A percentile compares a stretch with the other conserved stretches of the same genome.
phyloP scores from a whole-genome alignment of 1,140 invertebrate genomes.

The Dendrolimus kikuchii region DNA sequence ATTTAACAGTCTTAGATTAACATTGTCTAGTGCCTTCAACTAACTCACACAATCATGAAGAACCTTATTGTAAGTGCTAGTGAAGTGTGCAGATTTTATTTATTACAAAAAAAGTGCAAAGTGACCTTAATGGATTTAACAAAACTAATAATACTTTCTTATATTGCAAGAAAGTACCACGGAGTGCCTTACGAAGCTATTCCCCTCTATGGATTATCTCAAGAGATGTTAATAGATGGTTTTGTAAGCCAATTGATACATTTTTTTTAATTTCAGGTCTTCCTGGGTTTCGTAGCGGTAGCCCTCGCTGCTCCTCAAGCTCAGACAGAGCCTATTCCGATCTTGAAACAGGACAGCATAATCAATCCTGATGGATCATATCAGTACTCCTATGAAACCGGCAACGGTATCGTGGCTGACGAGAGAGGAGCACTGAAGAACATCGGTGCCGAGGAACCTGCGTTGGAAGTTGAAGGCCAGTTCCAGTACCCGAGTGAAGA shows the following conservation, averaged over 20 bases:
- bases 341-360: constrained; percentile 74
- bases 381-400: constrained; percentile 75
- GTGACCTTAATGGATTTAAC: constrained; percentile 1
- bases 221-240: too few species aligned
- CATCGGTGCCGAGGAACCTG: constrained; percentile 63
- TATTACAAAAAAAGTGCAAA: constrained; percentile 5
- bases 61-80: constrained; percentile 62
- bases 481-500: constrained; percentile 78
- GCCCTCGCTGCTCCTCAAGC: constrained; percentile 66
- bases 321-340: constrained; percentile 73
- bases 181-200: too few species aligned
- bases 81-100: constrained; percentile 25
- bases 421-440: constrained; percentile 72
- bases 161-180: neutral
- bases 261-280: constrained; percentile 44
- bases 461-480: constrained; percentile 68
- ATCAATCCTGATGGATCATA: constrained; percentile 79
- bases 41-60: constrained; percentile 60
- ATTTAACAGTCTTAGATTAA: constrained; percentile 51
- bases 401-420: constrained; percentile 72
- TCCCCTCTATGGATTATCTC: too few species aligned
- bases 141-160: too few species aligned
- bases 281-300: constrained; percentile 52
- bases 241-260: neutral
- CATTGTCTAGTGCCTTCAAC: constrained; percentile 62